Evolutionary conservation across 1,140 invertebrate genomes (phyloP).

Genomic region (Wiebesia pumilae): DNA sequence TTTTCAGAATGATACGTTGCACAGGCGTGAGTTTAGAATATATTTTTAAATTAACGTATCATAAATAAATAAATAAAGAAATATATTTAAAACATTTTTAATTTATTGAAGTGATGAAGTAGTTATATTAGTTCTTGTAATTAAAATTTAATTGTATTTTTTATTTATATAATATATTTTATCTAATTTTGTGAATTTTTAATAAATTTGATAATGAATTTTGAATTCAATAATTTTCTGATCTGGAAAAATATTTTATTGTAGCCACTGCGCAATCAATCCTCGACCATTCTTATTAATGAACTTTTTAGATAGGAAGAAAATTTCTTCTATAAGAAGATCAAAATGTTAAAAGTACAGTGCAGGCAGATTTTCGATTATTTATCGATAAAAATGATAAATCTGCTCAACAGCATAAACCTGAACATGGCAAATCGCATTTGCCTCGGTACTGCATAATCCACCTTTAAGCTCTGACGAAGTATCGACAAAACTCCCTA

Average conservation of each 20-base stretch:
- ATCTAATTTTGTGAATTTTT: no score
- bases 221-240: constrained; percentile 13
- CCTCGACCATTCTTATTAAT: no score
- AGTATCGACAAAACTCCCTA: constrained; percentile 39
- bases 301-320: not conserved
- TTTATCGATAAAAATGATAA: constrained; percentile 28
- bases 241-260: constrained; percentile 13
- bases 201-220: not conserved
- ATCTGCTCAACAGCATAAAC: not conserved
- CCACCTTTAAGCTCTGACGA: constrained; percentile 30
- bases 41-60: no score
- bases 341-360: constrained; percentile 41
- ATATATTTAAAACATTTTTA: no score
- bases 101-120: no score
- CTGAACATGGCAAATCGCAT: constrained; percentile 37
- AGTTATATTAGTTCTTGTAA: no score
- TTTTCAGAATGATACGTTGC: no score
- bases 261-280: no score
- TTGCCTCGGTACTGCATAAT: constrained; percentile 21
- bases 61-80: no score
- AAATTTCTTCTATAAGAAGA: constrained; percentile 45
- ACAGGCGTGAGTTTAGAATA: no score
- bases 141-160: no score
- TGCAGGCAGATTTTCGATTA: constrained; percentile 29
- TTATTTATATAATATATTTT: no score